A percentile compares a stretch with the other conserved stretches of the same genome.
Conservation (phyloP, 2,888 invertebrate species). For the Macrostomum cliftonense region DNA sequence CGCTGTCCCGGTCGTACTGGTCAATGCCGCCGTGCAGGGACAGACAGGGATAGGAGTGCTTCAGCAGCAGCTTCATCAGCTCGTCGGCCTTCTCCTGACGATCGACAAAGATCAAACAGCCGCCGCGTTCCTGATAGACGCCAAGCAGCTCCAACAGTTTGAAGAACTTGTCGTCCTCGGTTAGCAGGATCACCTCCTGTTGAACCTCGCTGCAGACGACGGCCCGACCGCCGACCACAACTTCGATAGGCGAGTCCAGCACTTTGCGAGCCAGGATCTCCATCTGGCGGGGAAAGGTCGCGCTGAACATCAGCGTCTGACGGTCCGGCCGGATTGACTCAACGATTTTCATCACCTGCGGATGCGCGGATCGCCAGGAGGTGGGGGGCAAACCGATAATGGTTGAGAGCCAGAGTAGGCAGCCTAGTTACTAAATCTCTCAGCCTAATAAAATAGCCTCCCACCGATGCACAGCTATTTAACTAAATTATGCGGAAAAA, state of each 20-base stretch:
- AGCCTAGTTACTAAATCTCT: too few species aligned
- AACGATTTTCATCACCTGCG: constrained; percentile 75
- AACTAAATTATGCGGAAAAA: too few species aligned
- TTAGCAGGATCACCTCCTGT: constrained; percentile 69
- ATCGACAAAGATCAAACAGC: constrained; percentile 87
- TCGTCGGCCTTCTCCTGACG: constrained; percentile 93
- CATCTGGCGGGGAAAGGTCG: constrained; percentile 96
- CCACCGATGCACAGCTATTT: too few species aligned
- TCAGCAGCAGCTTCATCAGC: constrained; percentile 66
- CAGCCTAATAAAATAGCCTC: too few species aligned
- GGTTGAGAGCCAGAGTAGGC: too few species aligned
- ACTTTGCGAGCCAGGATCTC: constrained; percentile 85
- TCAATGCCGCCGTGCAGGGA: constrained; percentile 96
- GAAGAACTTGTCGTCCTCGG: constrained; percentile 89
- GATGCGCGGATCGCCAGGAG: constrained; percentile 6
- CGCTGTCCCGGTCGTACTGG: constrained; percentile 93
- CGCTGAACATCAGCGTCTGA: constrained; percentile 95
- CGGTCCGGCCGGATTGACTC: constrained; percentile 88
- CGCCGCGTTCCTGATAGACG: constrained; percentile 71
- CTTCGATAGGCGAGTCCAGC: constrained; percentile 79
- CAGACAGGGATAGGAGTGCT: constrained; percentile 83
- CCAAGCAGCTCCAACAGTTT: constrained; percentile 93
- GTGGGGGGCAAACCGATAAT: too few species aligned
- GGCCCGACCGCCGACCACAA: constrained; percentile 70
- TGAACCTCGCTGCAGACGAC: constrained; percentile 93